Evolutionary conservation across 2,113 vertebrate species (phyloP).

Genomic region (Spilogale gracilis): DNA sequence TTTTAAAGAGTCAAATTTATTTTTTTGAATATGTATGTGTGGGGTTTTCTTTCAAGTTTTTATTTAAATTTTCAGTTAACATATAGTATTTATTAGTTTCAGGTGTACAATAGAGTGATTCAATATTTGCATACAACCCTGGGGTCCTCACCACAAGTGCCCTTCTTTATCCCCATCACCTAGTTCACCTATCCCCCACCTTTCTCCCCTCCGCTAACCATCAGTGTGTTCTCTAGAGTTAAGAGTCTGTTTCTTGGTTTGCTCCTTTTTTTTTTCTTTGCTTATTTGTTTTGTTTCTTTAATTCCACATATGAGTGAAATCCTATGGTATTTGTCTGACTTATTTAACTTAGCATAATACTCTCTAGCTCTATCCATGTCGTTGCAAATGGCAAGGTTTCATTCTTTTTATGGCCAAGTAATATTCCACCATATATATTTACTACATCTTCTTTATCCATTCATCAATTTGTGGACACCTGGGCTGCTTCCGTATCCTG

Average conservation of each 20-base stretch:
- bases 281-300: not conserved
- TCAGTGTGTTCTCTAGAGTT: not conserved
- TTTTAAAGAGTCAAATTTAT: not conserved
- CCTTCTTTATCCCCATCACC: not conserved
- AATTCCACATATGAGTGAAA: not conserved
- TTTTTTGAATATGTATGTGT: not conserved
- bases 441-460: not conserved
- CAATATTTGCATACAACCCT: not conserved
- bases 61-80: not conserved
- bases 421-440: not conserved
- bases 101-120: not conserved
- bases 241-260: not conserved
- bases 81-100: not conserved
- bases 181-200: not conserved
- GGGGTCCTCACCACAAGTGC: not conserved
- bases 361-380: not conserved
- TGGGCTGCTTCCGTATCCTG: not conserved
- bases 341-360: not conserved
- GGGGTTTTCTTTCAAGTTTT: not conserved
- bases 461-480: not conserved
- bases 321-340: not conserved
- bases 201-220: not conserved
- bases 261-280: not conserved
- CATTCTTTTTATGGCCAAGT: not conserved
- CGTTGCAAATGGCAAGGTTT: not conserved